Evolutionary conservation across 2,113 vertebrate species (phyloP).

Genomic region (Neotragus moschatus): DNA sequence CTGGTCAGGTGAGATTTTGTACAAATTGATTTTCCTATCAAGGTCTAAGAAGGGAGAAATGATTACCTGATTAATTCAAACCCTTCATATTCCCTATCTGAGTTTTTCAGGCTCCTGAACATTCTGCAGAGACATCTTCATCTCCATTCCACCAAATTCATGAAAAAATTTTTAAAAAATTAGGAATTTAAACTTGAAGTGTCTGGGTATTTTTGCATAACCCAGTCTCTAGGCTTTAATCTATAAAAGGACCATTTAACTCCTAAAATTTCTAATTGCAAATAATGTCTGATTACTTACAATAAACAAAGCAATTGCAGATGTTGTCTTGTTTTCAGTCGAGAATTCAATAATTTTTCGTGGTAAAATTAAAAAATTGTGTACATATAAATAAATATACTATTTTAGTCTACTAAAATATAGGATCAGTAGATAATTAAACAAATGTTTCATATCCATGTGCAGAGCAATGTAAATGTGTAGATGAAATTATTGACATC

Average conservation of each 20-base stretch:
- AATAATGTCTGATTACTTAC: background rate
- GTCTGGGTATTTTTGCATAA: background rate
- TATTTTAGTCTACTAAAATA: slow-evolving; percentile 45
- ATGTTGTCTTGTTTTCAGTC: background rate
- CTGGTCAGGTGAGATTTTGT: background rate
- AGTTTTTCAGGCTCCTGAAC: background rate
- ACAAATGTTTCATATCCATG: background rate
- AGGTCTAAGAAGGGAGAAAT: background rate
- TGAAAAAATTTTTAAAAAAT: background rate
- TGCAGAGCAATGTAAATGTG: background rate
- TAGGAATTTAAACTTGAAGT: background rate
- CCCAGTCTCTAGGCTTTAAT: background rate
- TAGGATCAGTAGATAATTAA: slow-evolving; percentile 44
- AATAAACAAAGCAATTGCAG: background rate
- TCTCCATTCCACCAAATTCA: background rate
- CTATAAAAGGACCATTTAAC: background rate
- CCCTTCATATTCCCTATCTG: background rate
- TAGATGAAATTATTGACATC: background rate
- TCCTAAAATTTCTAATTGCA: background rate
- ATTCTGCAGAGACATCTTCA: background rate
- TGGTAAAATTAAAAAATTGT: background rate
- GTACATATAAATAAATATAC: slow-evolving; percentile 19
- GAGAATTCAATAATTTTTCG: background rate
- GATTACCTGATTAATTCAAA: background rate
- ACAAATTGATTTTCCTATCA: background rate